These are phyloP conservation scores for Shinisaurus crocodilurus DNA, from an alignment of 2,113 vertebrate species.

Conservation along the genomic window DNA sequence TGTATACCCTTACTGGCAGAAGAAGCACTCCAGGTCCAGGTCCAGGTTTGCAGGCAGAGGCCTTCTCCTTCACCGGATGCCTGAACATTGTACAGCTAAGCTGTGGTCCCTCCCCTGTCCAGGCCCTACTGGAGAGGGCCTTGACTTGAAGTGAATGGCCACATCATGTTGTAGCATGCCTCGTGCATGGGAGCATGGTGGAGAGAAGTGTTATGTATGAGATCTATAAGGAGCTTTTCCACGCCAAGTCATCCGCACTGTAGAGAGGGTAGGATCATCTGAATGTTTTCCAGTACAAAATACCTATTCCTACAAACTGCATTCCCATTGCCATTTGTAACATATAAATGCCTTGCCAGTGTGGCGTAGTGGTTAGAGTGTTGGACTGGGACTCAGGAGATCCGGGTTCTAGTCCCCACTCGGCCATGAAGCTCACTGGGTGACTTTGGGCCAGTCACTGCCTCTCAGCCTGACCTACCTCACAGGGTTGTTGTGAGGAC, in stretches of 20 bases:
- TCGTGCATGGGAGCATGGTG: background rate
- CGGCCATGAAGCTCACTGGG: too few relatives aligned
- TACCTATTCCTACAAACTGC: background rate
- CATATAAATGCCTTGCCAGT: background rate
- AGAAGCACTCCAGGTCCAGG: too few relatives aligned
- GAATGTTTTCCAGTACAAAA: background rate
- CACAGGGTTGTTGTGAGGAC: too few relatives aligned
- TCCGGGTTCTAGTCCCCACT: too few relatives aligned
- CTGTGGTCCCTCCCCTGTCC: background rate
- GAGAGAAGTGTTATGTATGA: background rate
- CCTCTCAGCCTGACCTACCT: too few relatives aligned
- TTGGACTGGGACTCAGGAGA: too few relatives aligned
- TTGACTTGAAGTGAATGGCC: background rate
- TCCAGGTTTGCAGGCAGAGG: background rate
- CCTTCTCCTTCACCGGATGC: too few relatives aligned
- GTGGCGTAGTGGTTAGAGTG: too few relatives aligned
- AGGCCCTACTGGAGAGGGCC: background rate
- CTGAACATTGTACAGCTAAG: too few relatives aligned
- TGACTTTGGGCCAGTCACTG: too few relatives aligned
- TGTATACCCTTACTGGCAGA: background rate
- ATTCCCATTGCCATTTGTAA: background rate
- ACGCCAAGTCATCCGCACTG: background rate
- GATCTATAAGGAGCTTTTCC: background rate
- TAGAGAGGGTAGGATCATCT: background rate
- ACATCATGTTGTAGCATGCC: background rate